Evolutionary conservation across 2,797 vertebrate species (phyloP).

Genomic region (Somateria mollissima): DNA sequence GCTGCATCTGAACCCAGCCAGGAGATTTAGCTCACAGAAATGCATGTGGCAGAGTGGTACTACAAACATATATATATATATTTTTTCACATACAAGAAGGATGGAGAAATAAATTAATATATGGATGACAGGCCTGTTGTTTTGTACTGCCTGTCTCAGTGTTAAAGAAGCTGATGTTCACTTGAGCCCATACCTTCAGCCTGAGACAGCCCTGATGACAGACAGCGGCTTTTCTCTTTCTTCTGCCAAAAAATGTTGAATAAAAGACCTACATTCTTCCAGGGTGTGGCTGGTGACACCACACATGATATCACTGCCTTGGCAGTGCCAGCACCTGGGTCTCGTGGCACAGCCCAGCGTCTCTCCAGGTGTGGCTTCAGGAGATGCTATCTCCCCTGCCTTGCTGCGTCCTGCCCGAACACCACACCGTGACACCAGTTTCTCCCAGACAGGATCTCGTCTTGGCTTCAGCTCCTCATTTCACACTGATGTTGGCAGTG

Average conservation of each 20-base stretch:
- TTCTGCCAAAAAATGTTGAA: background rate
- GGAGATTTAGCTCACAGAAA: background rate
- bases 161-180: background rate
- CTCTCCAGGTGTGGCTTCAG: conserved; percentile 39
- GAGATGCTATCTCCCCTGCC: conserved; percentile 20
- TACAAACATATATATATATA: background rate
- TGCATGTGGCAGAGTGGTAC: background rate
- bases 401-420: conserved; percentile 25
- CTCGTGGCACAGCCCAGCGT: background rate
- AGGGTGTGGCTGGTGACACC: conserved; percentile 56
- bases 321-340: background rate
- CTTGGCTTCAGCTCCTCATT: background rate
- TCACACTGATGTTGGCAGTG: background rate
- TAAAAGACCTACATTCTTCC: background rate
- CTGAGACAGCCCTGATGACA: background rate
- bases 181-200: background rate
- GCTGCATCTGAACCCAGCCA: background rate
- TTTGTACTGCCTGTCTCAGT: background rate
- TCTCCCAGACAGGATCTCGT: background rate
- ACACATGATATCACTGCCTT: background rate
- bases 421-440: background rate
- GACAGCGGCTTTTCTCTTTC: background rate
- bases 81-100: background rate
- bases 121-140: background rate
- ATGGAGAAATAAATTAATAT: background rate